Conservation (phyloP, 1,140 invertebrate species). For the Polyergus mexicanus region DNA sequence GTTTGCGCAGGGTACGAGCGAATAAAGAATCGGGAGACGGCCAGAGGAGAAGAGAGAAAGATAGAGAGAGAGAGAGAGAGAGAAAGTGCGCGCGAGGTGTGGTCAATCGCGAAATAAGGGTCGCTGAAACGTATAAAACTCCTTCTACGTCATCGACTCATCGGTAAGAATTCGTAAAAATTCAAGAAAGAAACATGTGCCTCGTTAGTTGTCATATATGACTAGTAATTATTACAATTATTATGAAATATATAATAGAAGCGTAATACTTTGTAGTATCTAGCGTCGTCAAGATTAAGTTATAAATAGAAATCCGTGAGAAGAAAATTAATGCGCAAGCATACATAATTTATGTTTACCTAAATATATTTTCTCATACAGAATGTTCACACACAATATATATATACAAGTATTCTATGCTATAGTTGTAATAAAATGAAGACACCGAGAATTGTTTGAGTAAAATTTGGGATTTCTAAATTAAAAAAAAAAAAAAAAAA, state of each 20-base stretch:
- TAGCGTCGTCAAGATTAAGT: neutral
- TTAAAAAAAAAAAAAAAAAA: constrained; percentile 9
- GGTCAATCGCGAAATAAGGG: constrained; percentile 19
- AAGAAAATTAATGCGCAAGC: neutral
- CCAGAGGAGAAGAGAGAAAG: neutral
- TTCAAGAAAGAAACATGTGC: neutral
- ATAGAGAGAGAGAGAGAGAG: neutral
- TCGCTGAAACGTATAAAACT: neutral
- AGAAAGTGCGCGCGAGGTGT: constrained; percentile 1
- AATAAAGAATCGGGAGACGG: constrained; percentile 41
- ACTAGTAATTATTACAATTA: neutral
- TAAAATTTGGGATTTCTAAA: neutral
- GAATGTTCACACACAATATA: too few relatives aligned
- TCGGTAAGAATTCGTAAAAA: neutral
- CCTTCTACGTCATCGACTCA: neutral
- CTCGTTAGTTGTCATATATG: neutral
- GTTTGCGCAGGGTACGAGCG: neutral
- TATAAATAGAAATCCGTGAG: neutral
- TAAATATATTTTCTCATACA: neutral
- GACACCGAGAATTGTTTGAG: neutral
- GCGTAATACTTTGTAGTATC: neutral
- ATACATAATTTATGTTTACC: constrained; percentile 1
- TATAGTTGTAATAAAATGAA: neutral
- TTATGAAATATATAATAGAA: neutral
- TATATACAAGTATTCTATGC: neutral